These are phyloP conservation scores for Silurus lanzhouensis DNA, from an alignment of 2,797 vertebrate species.

Conservation along the genomic window DNA sequence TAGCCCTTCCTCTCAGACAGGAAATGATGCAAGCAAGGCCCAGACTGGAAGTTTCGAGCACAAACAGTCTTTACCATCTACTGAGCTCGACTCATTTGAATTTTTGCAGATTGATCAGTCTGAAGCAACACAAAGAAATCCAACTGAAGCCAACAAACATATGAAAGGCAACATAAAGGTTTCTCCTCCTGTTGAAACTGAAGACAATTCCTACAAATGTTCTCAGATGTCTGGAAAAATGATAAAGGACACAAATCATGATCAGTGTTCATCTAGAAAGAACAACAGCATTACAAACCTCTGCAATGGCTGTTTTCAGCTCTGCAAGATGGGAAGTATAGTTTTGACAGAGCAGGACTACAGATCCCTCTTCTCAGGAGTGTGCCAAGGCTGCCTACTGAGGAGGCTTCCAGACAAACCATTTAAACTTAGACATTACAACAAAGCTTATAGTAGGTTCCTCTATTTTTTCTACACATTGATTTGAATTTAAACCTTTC, in stretches of 20 bases:
- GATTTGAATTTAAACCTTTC: background rate
- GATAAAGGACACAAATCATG: background rate
- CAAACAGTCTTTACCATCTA: slow-evolving; percentile 52
- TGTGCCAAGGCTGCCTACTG: slow-evolving; percentile 82
- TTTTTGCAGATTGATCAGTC: slow-evolving; percentile 54
- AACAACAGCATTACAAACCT: background rate
- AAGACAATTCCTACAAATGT: background rate
- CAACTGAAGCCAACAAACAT: background rate
- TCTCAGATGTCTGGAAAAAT: background rate
- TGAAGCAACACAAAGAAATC: background rate
- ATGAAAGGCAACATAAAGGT: background rate
- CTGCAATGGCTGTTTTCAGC: slow-evolving; percentile 63
- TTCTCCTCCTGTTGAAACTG: background rate
- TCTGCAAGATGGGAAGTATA: slow-evolving; percentile 50
- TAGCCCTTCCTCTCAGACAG: background rate
- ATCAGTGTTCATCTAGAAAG: background rate
- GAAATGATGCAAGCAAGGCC: background rate
- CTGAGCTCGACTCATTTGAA: slow-evolving; percentile 64
- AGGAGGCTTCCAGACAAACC: slow-evolving; percentile 75
- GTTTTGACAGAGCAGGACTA: slow-evolving; percentile 79
- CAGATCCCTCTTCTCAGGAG: slow-evolving; percentile 81
- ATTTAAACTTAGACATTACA: slow-evolving; percentile 72
- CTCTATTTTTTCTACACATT: background rate
- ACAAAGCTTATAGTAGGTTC: slow-evolving; percentile 78
- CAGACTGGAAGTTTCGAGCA: background rate